These are phyloP conservation scores for Atethmia centrago DNA, from an alignment of 2,888 invertebrate species.

Conservation along the genomic window DNA sequence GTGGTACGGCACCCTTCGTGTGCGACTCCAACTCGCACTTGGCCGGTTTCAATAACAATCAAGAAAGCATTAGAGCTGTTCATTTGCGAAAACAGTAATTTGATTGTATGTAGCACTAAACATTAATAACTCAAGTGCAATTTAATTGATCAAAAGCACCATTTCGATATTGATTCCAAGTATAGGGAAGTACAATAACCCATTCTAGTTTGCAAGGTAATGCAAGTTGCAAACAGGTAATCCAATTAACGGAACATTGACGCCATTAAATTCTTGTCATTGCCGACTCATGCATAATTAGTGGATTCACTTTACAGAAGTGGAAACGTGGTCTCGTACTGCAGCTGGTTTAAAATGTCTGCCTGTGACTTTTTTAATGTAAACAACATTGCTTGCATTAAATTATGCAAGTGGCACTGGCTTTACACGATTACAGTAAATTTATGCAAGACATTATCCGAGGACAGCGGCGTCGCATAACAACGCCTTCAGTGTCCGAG, in stretches of 20 bases:
- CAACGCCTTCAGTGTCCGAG: constrained; percentile 88
- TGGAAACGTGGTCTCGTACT: constrained; percentile 47
- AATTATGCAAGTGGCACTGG: constrained; percentile 86
- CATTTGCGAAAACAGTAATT: constrained; percentile 10
- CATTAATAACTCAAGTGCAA: constrained; percentile 61
- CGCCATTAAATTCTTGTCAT: constrained; percentile 73
- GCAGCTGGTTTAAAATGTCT: constrained; percentile 66
- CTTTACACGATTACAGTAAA: constrained; percentile 87
- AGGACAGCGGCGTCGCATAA: constrained; percentile 88
- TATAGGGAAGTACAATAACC: constrained; percentile 76
- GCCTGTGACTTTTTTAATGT: constrained; percentile 73
- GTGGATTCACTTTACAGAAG: constrained; percentile 63
- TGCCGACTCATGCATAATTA: constrained; percentile 69
- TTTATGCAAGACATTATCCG: constrained; percentile 90
- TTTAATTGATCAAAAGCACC: constrained; percentile 74
- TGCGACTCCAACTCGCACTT: too few species aligned
- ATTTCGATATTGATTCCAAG: constrained; percentile 75
- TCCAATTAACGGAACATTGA: constrained; percentile 82
- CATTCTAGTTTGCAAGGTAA: constrained; percentile 73
- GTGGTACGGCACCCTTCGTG: too few species aligned
- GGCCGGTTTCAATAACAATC: neutral
- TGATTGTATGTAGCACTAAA: constrained; percentile 18
- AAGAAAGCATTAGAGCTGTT: constrained; percentile 2
- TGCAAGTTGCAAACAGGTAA: constrained; percentile 80
- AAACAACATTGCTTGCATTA: constrained; percentile 83